Conservation (phyloP, 2,888 invertebrate genomes). For the Crioceris asparagi region DNA sequence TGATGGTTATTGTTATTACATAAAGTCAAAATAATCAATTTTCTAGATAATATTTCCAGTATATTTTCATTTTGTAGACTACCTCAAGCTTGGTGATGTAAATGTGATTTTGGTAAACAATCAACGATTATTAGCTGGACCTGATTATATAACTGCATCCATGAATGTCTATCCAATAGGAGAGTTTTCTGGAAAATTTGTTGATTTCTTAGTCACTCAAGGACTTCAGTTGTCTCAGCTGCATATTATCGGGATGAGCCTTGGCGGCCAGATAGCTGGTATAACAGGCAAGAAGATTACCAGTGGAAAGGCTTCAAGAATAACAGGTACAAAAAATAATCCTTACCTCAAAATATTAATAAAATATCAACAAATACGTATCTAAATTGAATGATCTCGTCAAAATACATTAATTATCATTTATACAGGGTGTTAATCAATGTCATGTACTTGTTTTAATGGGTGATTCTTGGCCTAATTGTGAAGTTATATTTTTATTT, state of each 20-base stretch:
- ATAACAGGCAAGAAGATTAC: conserved; percentile 43
- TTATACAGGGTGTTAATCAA: too few species aligned
- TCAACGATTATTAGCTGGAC: conserved; percentile 42
- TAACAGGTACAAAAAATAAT: conserved; percentile 18
- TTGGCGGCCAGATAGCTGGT: conserved; percentile 38
- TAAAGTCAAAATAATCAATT: too few species aligned
- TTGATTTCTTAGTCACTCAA: conserved; percentile 44
- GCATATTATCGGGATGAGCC: conserved; percentile 35
- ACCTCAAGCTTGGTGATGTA: conserved; percentile 39
- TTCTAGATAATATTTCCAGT: too few species aligned
- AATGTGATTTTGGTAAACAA: conserved; percentile 48
- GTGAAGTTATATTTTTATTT: too few species aligned
- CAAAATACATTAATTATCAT: too few species aligned
- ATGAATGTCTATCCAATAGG: conserved; percentile 46
- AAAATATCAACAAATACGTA: too few species aligned
- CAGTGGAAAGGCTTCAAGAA: conserved; percentile 17
- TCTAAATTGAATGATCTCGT: too few species aligned
- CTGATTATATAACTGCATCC: conserved; percentile 43
- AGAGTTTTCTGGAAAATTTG: conserved; percentile 40
- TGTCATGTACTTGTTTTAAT: too few species aligned
- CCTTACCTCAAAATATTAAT: neutral
- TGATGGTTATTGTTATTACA: neutral
- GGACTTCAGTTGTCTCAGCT: conserved; percentile 30
- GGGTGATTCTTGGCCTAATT: too few species aligned
- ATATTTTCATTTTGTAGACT: too few species aligned